phyloP scores from a whole-genome alignment of 2,797 vertebrate genomes.

The Eulemur mongoz region DNA sequence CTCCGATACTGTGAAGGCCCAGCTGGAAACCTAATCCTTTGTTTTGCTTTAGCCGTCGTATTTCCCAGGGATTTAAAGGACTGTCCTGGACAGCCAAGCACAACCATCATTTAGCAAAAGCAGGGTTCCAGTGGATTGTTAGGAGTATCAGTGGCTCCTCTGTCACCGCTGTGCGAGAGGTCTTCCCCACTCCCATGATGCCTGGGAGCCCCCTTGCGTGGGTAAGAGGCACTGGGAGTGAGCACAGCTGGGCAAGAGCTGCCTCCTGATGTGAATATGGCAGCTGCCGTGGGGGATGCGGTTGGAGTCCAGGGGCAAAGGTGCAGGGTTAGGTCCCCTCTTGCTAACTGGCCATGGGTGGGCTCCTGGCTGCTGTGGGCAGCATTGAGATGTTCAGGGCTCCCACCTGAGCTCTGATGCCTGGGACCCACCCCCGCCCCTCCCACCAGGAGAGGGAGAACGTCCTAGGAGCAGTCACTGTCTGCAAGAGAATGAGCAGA shows the following conservation, averaged over 20 bases:
- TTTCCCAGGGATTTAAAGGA: background rate
- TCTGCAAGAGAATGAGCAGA: constrained; percentile 58
- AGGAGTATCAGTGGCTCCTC: background rate
- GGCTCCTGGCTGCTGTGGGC: background rate
- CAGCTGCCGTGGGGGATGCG: fast-evolving
- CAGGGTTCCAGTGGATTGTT: background rate
- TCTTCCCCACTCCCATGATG: background rate
- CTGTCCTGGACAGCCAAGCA: background rate
- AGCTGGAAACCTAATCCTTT: background rate
- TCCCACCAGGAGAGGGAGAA: constrained; percentile 63
- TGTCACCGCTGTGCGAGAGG: background rate
- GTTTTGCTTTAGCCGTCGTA: background rate
- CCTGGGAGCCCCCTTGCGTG: background rate
- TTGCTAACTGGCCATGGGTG: background rate
- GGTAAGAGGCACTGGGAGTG: background rate
- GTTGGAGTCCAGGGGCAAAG: background rate
- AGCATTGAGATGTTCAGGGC: background rate
- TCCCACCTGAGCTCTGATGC: constrained; percentile 54
- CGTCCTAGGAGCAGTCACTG: constrained; percentile 6
- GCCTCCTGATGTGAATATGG: background rate
- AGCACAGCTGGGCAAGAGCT: background rate
- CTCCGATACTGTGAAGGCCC: background rate
- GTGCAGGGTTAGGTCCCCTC: background rate
- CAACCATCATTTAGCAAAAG: background rate
- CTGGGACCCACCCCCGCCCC: constrained; percentile 46